Evolutionary conservation across 1,140 invertebrate species (phyloP).

Genomic region (Megalonaias nervosa): DNA sequence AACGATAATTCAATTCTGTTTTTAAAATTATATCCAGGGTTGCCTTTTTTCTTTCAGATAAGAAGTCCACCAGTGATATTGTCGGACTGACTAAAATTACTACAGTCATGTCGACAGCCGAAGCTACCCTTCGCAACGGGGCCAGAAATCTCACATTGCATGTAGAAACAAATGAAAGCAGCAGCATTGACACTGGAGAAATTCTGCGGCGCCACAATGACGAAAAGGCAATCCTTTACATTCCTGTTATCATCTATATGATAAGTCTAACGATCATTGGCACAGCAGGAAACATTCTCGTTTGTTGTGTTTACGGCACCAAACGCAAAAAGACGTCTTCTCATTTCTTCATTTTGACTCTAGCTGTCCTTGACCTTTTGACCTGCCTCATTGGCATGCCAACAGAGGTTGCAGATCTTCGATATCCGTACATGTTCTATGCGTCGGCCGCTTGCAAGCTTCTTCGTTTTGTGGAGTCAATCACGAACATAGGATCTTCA

Average conservation of each 20-base stretch:
- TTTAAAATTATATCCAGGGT: no score
- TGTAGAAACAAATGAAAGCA: no score
- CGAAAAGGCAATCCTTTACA: constrained; percentile 56
- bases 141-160: no score
- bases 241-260: constrained; percentile 64
- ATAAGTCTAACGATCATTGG: constrained; percentile 55
- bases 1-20: no score
- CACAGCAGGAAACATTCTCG: constrained; percentile 60
- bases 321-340: constrained; percentile 59
- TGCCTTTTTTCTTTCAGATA: no score
- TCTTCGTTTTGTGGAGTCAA: constrained; percentile 59
- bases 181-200: neutral
- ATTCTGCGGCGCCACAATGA: constrained; percentile 43
- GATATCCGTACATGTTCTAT: constrained; percentile 64
- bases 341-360: constrained; percentile 63
- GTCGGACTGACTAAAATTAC: no score
- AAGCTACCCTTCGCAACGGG: no score
- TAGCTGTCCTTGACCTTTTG: constrained; percentile 64
- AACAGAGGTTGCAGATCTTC: constrained; percentile 64
- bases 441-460: constrained; percentile 62
- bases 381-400: constrained; percentile 64
- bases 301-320: constrained; percentile 60
- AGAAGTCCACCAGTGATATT: no score
- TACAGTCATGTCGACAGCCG: no score
- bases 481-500: constrained; percentile 63